phyloP scores from a whole-genome alignment of 2,797 vertebrate species.

The Cuculus canorus region DNA sequence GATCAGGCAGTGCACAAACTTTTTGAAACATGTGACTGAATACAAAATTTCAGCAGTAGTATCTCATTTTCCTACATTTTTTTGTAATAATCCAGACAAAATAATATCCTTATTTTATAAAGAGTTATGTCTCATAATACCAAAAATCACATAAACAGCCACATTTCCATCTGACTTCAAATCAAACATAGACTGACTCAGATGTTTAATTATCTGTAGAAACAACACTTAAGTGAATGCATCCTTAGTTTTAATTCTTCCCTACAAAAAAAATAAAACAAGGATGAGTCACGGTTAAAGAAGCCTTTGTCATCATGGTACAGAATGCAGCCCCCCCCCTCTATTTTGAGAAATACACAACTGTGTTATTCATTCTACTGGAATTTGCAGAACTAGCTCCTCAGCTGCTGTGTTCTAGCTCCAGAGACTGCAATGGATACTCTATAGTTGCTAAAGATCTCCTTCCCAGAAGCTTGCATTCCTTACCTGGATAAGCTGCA shows the following conservation, averaged over 20 bases:
- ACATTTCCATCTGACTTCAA: neutral
- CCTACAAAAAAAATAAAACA: neutral
- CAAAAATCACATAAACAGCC: neutral
- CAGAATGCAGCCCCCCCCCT: neutral
- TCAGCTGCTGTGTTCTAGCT: neutral
- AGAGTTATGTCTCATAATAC: neutral
- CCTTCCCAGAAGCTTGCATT: neutral
- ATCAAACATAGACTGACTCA: neutral
- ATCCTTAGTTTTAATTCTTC: neutral
- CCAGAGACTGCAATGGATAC: neutral
- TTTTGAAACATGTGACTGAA: neutral
- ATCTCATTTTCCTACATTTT: neutral
- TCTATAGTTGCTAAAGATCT: neutral
- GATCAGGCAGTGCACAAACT: neutral
- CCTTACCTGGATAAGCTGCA: conserved; percentile 16
- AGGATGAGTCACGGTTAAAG: neutral
- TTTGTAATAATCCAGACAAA: neutral
- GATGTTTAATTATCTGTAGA: neutral
- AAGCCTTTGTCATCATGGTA: neutral
- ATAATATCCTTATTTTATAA: neutral
- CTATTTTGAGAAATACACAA: neutral
- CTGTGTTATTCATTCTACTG: neutral
- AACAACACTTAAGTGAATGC: neutral
- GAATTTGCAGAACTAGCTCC: neutral
- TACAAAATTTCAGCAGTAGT: neutral